Evolutionary conservation across 2,113 vertebrate species (phyloP).

Genomic region (Entomyzon cyanotis): DNA sequence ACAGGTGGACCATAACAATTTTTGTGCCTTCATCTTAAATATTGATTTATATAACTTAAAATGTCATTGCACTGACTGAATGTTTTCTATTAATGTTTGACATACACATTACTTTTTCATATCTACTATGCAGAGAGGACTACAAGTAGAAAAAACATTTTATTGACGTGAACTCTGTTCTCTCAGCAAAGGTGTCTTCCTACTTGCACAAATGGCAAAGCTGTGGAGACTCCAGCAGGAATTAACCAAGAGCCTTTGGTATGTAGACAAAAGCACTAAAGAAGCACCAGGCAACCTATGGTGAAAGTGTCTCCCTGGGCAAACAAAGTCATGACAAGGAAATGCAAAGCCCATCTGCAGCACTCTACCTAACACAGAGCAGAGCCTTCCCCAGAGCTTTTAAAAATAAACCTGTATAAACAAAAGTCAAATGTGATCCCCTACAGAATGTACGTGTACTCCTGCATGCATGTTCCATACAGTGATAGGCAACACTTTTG

Average conservation of each 20-base stretch:
- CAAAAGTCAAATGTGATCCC: not conserved
- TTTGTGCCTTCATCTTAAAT: not conserved
- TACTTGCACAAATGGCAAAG: not conserved
- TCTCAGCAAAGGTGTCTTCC: not conserved
- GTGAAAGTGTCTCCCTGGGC: not conserved
- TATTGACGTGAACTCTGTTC: not conserved
- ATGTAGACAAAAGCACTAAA: not conserved
- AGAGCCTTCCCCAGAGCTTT: not conserved
- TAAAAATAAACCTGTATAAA: not conserved
- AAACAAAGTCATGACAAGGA: not conserved
- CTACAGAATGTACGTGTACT: rapidly evolving
- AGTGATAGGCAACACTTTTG: not conserved
- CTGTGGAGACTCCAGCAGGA: not conserved
- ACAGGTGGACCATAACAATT: not conserved
- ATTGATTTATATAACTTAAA: not conserved
- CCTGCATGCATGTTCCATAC: rapidly evolving
- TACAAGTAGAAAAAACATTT: not conserved
- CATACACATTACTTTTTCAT: not conserved
- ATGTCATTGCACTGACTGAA: not conserved
- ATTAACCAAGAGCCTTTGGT: not conserved
- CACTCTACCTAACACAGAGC: not conserved
- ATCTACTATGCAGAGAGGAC: not conserved
- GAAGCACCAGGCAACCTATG: not conserved
- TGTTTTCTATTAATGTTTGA: not conserved
- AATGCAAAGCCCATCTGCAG: not conserved